phyloP scores from a whole-genome alignment of 2,888 invertebrate species.

The Coecobrya sp. region DNA sequence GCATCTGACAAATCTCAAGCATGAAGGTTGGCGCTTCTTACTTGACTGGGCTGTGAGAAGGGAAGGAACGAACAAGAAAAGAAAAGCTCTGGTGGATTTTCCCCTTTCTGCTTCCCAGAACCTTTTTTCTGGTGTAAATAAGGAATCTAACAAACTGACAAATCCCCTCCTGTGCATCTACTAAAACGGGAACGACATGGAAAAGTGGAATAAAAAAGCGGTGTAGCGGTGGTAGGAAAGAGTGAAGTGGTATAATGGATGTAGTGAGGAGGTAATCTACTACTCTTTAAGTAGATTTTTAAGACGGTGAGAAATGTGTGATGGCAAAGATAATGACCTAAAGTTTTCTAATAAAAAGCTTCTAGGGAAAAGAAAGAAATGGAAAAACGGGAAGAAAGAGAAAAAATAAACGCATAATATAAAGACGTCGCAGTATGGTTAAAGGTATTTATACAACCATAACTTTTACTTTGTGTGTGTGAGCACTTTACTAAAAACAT shows the following conservation, averaged over 20 bases:
- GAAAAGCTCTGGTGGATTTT: constrained; percentile 46
- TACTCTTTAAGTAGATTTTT: constrained; percentile 78
- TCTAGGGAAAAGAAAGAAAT: constrained; percentile 40
- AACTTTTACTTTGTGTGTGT: constrained; percentile 28
- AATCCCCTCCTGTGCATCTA: constrained; percentile 31
- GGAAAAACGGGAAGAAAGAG: constrained; percentile 25
- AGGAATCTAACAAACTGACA: constrained; percentile 57
- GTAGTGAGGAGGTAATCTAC: constrained; percentile 75
- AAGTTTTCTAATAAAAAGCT: constrained; percentile 80
- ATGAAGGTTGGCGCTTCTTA: constrained; percentile 28
- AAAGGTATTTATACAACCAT: constrained; percentile 31
- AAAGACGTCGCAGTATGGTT: not conserved
- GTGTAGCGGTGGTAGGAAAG: constrained; percentile 37
- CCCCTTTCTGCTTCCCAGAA: not conserved
- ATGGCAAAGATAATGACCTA: constrained; percentile 79
- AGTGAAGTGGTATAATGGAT: constrained; percentile 80
- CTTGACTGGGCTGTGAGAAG: constrained; percentile 17
- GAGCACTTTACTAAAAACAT: not conserved
- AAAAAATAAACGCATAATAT: not conserved
- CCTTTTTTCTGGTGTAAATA: constrained; percentile 68
- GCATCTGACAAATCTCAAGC: constrained; percentile 65
- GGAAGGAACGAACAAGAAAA: constrained; percentile 36
- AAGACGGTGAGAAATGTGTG: constrained; percentile 79
- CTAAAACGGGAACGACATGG: constrained; percentile 45
- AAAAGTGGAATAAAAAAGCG: constrained; percentile 53